Evolutionary conservation across 35 echinoderm and acorn worm genomes (phyloP), one percentile per base, ranked within the genome.

Genomic region (Ophiothrix spiculata): DNA sequence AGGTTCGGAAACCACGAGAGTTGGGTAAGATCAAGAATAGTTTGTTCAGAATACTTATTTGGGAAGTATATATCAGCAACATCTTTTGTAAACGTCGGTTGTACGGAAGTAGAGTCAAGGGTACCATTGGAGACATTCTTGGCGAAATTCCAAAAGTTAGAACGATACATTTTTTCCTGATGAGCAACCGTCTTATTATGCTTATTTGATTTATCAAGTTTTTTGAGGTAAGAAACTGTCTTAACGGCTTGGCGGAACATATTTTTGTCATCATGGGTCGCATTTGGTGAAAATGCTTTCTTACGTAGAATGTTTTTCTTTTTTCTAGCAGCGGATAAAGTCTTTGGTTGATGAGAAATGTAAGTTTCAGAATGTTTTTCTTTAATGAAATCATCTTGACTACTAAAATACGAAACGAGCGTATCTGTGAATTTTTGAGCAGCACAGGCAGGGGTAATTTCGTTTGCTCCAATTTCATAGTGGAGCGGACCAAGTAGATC

Each of bases 331-430:
- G 6, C 42, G 19, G 60, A n/a, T 2, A 15, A 25, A n/a, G 60
- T 69, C 29, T 69, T 69, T 4, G 25, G 25, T 10, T 69, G 60
- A 69, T 69, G 60, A 28, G 60, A 10, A 28, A 69, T 69, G 60
- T 69, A 69, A 25, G 60, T 69, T 69, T 69, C 60, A 69, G 60
- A n/a, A 28, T 69, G 60, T 69, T 69, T 69, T 69, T 49, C 6
- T 69, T 69, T 28, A 69, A 15, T 69, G 60, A 69, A 69, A 69
- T 69, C 60, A 4, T 69, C 60, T 4, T 69, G 60, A 2, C 60
- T 69, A 25, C 25, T 49, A 19, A 49, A 49, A 19, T 49, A 49
- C 6, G 42, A 49, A 25, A 69, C 60, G 29, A 69, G 60, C 25
- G 60, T 69, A 69, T 69, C 60, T 25, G 60, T 4, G 23, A 69